Percentiles rank a stretch among this genome's conserved stretches.
Conservation (phyloP, 2,888 invertebrate genomes). For the Subacronicta megacephala region DNA sequence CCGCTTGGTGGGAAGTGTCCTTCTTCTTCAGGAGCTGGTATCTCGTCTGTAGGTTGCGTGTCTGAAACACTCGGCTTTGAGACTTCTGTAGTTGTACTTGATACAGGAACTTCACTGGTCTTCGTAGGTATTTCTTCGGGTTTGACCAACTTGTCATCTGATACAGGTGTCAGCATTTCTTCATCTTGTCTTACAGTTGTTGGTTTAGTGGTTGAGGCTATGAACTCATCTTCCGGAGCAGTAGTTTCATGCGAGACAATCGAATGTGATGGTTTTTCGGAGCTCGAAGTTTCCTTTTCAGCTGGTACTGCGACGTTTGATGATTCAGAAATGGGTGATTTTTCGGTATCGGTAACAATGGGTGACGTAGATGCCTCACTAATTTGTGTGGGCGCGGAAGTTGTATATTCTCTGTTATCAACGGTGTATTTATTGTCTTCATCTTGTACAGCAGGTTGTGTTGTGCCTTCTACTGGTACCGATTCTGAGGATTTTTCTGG, state of each 20-base stretch:
- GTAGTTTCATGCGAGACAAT: slow-evolving; percentile 40
- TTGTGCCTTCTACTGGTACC: slow-evolving; percentile 22
- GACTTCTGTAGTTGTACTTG: slow-evolving; percentile 63
- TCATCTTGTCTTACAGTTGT: slow-evolving; percentile 52
- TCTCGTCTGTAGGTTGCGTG: slow-evolving; percentile 74
- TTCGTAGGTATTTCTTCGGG: slow-evolving; percentile 67
- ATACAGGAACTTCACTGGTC: slow-evolving; percentile 54
- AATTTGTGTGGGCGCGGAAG: slow-evolving; percentile 19
- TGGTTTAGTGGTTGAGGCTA: slow-evolving; percentile 45
- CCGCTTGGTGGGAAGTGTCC: slow-evolving; percentile 77
- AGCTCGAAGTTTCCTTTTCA: slow-evolving; percentile 36
- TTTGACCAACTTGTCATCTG: slow-evolving; percentile 65
- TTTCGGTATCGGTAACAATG: slow-evolving; percentile 29
- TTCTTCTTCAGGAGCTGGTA: slow-evolving; percentile 75
- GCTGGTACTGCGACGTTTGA: slow-evolving; percentile 21
- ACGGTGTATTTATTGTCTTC: slow-evolving; percentile 13
- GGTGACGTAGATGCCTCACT: slow-evolving; percentile 35
- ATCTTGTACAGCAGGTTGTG: slow-evolving; percentile 10
- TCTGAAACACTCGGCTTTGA: slow-evolving; percentile 72
- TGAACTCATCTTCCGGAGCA: slow-evolving; percentile 48
- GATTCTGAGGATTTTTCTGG: slow-evolving; percentile 33
- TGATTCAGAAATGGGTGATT: slow-evolving; percentile 38
- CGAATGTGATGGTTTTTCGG: slow-evolving; percentile 48
- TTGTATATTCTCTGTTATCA: slow-evolving; percentile 36
- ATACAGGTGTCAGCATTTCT: slow-evolving; percentile 53